These are phyloP conservation scores for Amblyornis subalaris DNA, from an alignment of 2,113 vertebrate species.

Conservation along the genomic window DNA sequence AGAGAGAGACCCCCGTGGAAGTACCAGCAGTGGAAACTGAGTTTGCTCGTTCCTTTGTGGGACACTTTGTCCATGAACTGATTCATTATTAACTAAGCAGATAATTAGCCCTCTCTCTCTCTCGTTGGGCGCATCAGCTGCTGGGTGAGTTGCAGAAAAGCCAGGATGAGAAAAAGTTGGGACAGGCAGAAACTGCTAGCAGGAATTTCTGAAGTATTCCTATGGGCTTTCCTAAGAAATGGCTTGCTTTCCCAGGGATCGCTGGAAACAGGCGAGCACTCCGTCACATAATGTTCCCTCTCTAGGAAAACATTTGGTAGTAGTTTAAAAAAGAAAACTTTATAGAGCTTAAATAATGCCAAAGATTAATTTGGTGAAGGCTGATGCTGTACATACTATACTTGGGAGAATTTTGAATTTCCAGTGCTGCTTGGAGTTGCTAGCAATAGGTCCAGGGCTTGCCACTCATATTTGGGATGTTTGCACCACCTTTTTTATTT, in stretches of 20 bases:
- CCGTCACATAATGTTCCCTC: constrained; percentile 12
- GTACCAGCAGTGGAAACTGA: background rate
- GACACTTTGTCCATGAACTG: background rate
- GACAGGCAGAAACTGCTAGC: background rate
- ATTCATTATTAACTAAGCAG: background rate
- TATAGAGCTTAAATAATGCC: background rate
- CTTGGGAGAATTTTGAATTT: background rate
- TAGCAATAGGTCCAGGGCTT: background rate
- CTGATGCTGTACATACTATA: background rate
- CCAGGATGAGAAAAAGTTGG: background rate
- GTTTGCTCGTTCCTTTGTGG: background rate
- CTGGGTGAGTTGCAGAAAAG: background rate
- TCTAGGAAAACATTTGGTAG: constrained; percentile 57
- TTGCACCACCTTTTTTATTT: background rate
- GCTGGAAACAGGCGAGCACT: background rate
- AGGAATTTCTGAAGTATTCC: constrained; percentile 29
- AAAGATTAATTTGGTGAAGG: background rate
- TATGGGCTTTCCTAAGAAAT: constrained; percentile 4
- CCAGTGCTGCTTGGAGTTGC: background rate
- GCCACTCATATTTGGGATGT: accelerated
- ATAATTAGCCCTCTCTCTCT: background rate
- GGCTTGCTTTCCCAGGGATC: constrained; percentile 6
- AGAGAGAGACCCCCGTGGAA: background rate
- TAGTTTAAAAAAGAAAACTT: constrained; percentile 52
- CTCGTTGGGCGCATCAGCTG: background rate